A percentile compares a stretch with the other conserved stretches of the same genome.
These are phyloP conservation scores for Eulemur rubriventer DNA, from an alignment of 2,797 vertebrate genomes.

Conservation along the genomic window DNA sequence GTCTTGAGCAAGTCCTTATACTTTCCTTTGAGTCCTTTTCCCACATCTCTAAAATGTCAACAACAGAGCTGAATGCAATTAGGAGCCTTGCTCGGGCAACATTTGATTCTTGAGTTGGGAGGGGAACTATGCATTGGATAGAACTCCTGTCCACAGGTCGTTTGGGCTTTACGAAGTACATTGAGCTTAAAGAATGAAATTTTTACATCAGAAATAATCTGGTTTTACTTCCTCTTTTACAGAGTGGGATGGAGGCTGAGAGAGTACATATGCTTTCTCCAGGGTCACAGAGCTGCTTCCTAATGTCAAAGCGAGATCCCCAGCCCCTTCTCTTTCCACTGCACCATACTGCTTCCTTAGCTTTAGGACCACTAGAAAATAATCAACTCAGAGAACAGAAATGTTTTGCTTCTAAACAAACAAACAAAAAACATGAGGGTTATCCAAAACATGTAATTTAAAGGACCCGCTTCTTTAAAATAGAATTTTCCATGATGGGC, in stretches of 20 bases:
- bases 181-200: neutral
- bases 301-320: too few species aligned
- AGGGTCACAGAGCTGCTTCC: neutral
- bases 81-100: neutral
- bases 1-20: neutral
- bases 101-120: neutral
- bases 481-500: slow-evolving; percentile 42
- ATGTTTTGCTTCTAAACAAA: slow-evolving; percentile 29
- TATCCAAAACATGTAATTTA: slow-evolving; percentile 25
- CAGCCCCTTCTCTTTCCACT: neutral
- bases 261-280: neutral
- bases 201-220: neutral
- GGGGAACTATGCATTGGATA: neutral
- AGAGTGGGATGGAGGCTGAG: neutral
- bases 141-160: neutral
- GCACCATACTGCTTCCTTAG: neutral
- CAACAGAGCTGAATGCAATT: neutral
- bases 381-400: neutral
- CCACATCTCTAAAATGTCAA: neutral
- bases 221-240: neutral
- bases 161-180: neutral
- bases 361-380: neutral
- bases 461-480: slow-evolving; percentile 32
- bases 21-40: neutral
- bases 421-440: neutral